Evolutionary conservation across 2,113 vertebrate species (phyloP).

Genomic region (Megalops atlanticus): DNA sequence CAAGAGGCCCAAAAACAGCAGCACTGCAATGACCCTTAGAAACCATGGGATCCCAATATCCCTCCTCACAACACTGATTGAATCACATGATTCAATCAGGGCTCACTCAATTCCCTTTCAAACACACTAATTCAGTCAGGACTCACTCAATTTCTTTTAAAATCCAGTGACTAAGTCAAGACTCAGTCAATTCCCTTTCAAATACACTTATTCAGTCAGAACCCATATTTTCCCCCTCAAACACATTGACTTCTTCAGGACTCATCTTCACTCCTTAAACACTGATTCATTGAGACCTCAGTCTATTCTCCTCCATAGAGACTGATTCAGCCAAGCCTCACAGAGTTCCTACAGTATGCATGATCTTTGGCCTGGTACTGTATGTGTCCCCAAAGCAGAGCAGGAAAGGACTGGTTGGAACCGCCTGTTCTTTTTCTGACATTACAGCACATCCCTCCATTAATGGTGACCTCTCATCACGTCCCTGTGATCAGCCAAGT

Average conservation of each 20-base stretch:
- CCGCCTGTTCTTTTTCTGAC: neutral
- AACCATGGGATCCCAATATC: no score
- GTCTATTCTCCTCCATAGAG: neutral
- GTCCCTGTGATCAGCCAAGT: neutral
- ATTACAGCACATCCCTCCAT: neutral
- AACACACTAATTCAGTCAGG: neutral
- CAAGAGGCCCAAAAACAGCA: no score
- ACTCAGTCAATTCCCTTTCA: neutral
- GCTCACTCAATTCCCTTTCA: neutral
- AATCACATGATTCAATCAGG: neutral
- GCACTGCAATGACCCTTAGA: no score
- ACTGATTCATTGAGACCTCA: neutral
- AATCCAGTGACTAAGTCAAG: no score
- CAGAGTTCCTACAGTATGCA: no score
- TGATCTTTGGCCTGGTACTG: conserved; percentile 1
- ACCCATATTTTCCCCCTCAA: no score
- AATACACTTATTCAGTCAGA: neutral
- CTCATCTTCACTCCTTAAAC: no score
- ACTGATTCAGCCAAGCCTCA: neutral
- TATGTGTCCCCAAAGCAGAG: neutral
- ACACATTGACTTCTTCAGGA: neutral
- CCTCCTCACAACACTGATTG: no score
- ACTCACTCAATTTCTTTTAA: no score
- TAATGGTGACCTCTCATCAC: no score
- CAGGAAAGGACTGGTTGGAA: neutral